Conservation (phyloP, 2,113 vertebrate species). For the Toxostoma redivivum region DNA sequence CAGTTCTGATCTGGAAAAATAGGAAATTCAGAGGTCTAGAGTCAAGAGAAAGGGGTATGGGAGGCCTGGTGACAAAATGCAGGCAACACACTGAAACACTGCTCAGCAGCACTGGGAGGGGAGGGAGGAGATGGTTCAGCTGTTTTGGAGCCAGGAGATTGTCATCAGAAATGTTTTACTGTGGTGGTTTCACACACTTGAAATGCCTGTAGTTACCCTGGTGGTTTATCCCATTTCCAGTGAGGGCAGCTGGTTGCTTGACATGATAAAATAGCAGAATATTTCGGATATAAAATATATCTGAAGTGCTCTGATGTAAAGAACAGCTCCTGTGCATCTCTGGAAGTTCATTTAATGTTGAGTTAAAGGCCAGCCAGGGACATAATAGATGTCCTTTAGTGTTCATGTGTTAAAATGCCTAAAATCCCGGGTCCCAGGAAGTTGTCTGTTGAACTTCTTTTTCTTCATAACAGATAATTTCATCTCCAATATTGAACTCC, state of each 20-base stretch:
- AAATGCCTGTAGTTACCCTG: background rate
- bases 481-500: constrained; percentile 80
- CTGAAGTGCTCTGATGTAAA: background rate
- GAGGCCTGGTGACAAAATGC: background rate
- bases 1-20: background rate
- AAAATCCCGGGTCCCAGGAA: constrained; percentile 94
- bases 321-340: background rate
- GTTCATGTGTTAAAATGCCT: background rate
- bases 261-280: background rate
- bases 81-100: fast-evolving
- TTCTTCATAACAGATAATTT: constrained; percentile 85
- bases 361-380: background rate
- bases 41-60: background rate
- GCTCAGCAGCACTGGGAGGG: background rate
- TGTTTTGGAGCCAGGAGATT: fast-evolving
- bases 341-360: background rate
- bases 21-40: background rate
- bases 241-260: background rate
- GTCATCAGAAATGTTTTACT: fast-evolving
- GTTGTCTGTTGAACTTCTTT: constrained; percentile 70
- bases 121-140: background rate
- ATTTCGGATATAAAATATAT: background rate
- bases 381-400: background rate
- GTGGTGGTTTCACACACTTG: fast-evolving
- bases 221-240: background rate